Evolutionary conservation across 2,113 vertebrate species (phyloP), one percentile per base, ranked within the genome.

Genomic region (Takifugu flavidus): DNA sequence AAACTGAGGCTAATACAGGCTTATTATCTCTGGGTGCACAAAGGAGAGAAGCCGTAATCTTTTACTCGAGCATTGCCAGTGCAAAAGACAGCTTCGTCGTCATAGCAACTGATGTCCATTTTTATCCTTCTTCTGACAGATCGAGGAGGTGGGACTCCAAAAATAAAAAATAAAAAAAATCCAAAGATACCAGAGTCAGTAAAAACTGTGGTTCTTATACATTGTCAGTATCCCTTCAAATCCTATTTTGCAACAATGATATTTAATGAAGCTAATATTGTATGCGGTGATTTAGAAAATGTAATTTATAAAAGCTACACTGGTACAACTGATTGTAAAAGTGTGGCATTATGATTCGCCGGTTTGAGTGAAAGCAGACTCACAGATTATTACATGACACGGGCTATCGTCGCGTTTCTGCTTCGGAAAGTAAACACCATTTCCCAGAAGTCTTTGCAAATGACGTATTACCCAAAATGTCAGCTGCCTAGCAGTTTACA

Each of bases 401-500:
- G 20, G 20, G 20, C 20, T 0, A 1, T 53, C 39, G 2, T 1
- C 0, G 12, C 44, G 6, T 62, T 59, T 63, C 51, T 45, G 69
- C 3, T 56, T n/a, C 0, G 2, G 4, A 15, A 49, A 10, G 25
- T 26, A 6, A 65, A 88, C 80, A 42, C 25, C 77, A 82, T 82
- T 82, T 83, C 88, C 89, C 88, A 89, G 5, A 72, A 66, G 43
- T 5, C 77, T 25, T 26, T 57, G 72, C 65, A 0, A 7, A 6
- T 78, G 61, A 83, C 74, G 67, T 61, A 28, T 79, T 43, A 78
- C 12, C 63, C 66, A 90, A 90, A 11, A 91, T 91, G 89, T 84
- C 89, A 55, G 83, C 86, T 1, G 58, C 52, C 83, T 26, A 6
- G 5, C 0, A 52, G 44, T 53, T 72, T 73, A 54, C 62, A 67